Conservation (phyloP, 2,888 invertebrate genomes). For the Philonicus albiceps region DNA sequence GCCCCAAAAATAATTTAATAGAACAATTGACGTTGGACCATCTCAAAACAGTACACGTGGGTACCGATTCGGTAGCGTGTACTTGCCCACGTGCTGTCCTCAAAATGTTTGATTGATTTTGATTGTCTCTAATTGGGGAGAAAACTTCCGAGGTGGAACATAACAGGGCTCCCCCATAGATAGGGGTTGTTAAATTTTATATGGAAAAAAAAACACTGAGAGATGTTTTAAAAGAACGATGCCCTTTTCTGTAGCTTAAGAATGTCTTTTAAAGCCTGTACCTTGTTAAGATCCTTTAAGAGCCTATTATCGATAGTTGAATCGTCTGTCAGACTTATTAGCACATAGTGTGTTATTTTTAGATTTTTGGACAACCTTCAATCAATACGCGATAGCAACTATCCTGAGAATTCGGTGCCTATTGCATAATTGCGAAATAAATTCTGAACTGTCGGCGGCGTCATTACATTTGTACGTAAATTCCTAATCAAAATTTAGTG, state of each 20-base stretch:
- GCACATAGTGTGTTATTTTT: neutral
- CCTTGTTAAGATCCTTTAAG: neutral
- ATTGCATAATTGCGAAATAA: neutral
- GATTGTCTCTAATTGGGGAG: neutral
- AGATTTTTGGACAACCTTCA: neutral
- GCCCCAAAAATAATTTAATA: neutral
- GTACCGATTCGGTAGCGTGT: neutral
- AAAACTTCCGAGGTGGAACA: neutral
- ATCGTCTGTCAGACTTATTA: neutral
- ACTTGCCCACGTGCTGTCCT: conserved; percentile 1
- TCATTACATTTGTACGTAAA: neutral
- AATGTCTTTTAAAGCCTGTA: neutral
- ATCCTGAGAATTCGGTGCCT: neutral
- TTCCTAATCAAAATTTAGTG: neutral
- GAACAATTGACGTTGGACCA: neutral
- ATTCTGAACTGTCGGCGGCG: neutral
- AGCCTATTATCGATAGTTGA: neutral
- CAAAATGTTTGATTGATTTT: neutral
- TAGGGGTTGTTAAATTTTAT: neutral
- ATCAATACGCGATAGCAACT: neutral
- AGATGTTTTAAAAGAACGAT: neutral
- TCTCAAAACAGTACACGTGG: neutral
- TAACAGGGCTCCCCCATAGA: neutral
- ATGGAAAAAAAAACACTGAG: neutral
- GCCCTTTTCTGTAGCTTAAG: neutral